Conservation (phyloP, 2,113 vertebrate genomes). For the Rafetus swinhoei region DNA sequence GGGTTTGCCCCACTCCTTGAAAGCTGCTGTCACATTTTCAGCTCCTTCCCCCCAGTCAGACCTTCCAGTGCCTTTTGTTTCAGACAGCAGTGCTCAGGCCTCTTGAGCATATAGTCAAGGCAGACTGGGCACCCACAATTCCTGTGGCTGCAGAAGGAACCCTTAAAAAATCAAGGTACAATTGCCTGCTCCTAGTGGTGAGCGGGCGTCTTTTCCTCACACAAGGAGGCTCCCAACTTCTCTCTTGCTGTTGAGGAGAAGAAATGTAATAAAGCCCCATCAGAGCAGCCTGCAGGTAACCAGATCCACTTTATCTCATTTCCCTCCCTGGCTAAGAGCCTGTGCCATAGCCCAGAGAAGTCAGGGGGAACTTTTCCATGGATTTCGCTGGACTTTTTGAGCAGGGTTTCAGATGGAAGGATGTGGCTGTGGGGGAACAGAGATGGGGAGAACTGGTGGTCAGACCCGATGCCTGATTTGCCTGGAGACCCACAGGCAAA, state of each 20-base stretch:
- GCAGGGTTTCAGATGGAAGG: neutral
- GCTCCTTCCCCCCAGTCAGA: neutral
- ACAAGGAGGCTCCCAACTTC: neutral
- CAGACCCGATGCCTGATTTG: neutral
- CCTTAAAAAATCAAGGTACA: neutral
- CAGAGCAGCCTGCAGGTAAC: neutral
- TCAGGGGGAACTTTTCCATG: neutral
- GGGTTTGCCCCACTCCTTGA: fast-evolving
- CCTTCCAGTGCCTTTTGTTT: neutral
- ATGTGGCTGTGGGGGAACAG: neutral
- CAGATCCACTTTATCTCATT: neutral
- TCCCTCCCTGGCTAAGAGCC: neutral
- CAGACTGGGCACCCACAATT: neutral
- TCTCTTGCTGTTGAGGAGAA: neutral
- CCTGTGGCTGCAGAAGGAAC: neutral
- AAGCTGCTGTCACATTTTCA: neutral
- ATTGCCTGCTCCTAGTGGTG: neutral
- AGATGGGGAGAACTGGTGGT: neutral
- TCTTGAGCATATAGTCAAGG: neutral
- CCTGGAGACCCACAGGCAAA: neutral
- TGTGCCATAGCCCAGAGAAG: neutral
- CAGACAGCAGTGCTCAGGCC: neutral
- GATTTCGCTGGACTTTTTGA: neutral
- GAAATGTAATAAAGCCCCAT: neutral
- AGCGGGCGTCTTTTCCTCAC: neutral